Evolutionary conservation across 1,140 invertebrate genomes (phyloP), one percentile per base, ranked within the genome.

Genomic region (Formica exsecta): DNA sequence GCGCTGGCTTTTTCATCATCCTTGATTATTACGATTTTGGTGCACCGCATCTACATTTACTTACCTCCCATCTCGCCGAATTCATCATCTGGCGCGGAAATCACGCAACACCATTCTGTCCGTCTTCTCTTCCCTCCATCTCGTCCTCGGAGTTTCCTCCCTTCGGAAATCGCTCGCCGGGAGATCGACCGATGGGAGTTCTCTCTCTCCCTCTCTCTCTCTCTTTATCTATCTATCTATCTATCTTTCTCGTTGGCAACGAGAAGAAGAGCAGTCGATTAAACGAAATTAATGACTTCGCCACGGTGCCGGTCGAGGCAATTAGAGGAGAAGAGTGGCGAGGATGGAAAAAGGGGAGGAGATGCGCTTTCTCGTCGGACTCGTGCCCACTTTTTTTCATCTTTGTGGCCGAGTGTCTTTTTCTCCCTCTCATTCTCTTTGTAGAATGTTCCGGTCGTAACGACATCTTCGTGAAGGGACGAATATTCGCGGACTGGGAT

Each of bases 211-310:
- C 22, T 22, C 22, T 22, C 22, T 22, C 22, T 22, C 22, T 22
- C 22, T 22, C 22, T 22, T 0, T 22, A 22, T 22, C 22, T 22
- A 22, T 22, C 22, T 22, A 22, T 22, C 25, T 29, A 29, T 29
- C 1, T 44, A 8, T 38, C 44, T 48, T 11, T 29, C 9, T 29
- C 8, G 22, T 22, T 74, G 66, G 70, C 76, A 71, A 71, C 61
- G 48, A 73, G 25, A 75, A 85, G 59, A 85, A 85, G 68, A 80
- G 66, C 44, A 66, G 66, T 84, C 71, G 76, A 85, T 86, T 88
- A 86, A 88, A 88, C 71, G 73, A 86, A 88, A 90, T 90, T 83
- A 88, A 88, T 86, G 84, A 65, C 44, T 57, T 11, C n/a, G 48
- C 48, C 71, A n/a, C 68, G 80, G 73, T 64, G 61, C n/a, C 44